phyloP scores from a whole-genome alignment of 2,113 vertebrate genomes.

The Notarius quadriscutis region DNA sequence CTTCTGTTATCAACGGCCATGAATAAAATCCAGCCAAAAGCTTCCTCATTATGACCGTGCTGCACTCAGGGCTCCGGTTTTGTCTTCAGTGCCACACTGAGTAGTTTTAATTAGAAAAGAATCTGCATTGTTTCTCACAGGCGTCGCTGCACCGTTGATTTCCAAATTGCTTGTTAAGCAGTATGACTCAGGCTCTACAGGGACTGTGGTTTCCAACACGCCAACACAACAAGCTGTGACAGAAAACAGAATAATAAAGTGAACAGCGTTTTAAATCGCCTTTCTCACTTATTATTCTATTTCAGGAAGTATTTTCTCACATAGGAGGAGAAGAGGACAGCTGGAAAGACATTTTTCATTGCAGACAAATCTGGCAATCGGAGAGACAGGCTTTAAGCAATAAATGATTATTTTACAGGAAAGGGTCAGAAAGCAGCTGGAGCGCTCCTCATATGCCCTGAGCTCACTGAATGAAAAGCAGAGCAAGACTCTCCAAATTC shows the following conservation, averaged over 20 bases:
- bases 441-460: background rate
- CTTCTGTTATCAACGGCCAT: conserved; percentile 3
- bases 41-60: conserved; percentile 3
- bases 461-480: conserved; percentile 45
- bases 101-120: conserved; percentile 38
- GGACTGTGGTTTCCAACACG: conserved; percentile 26
- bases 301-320: conserved; percentile 1
- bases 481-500: conserved; percentile 46
- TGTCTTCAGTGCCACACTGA: conserved; percentile 1
- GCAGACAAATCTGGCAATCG: background rate
- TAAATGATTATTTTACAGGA: conserved; percentile 4
- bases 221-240: conserved; percentile 35
- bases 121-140: conserved; percentile 29
- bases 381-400: background rate
- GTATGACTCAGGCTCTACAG: conserved; percentile 30
- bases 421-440: conserved; percentile 36
- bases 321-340: background rate
- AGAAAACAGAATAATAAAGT: conserved; percentile 27
- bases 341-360: background rate
- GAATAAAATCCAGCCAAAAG: conserved; percentile 17
- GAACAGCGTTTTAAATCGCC: conserved; percentile 2
- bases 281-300: background rate
- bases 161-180: conserved; percentile 25
- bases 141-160: background rate
- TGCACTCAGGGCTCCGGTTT: background rate